Percentiles rank a stretch among this genome's conserved stretches.
Conservation (phyloP, 2,113 vertebrate species). For the Engystomops pustulosus region DNA sequence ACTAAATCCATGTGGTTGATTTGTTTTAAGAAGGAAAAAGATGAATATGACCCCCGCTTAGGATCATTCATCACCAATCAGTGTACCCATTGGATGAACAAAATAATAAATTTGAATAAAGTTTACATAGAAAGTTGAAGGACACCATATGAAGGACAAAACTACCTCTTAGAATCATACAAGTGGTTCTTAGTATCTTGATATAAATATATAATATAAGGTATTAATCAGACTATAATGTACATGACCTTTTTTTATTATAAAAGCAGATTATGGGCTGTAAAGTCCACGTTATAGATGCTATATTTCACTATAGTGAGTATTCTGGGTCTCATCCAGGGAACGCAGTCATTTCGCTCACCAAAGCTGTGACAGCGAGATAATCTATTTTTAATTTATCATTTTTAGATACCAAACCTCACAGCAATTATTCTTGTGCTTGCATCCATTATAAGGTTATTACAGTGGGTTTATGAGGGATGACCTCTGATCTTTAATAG, state of each 20-base stretch:
- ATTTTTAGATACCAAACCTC: conserved; percentile 16
- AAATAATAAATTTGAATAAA: too few relatives aligned
- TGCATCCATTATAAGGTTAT: not conserved
- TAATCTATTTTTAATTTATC: conserved; percentile 16
- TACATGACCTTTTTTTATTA: not conserved
- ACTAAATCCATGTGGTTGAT: too few relatives aligned
- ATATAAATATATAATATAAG: not conserved
- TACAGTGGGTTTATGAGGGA: not conserved
- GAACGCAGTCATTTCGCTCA: not conserved
- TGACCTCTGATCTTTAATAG: not conserved
- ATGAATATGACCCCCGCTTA: too few relatives aligned
- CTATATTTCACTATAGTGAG: not conserved
- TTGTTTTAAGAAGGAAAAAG: too few relatives aligned
- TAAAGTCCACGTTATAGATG: not conserved
- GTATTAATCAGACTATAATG: not conserved
- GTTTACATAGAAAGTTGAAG: too few relatives aligned
- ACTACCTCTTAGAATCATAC: not conserved
- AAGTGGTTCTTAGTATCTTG: not conserved
- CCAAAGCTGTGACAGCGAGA: not conserved
- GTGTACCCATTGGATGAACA: too few relatives aligned
- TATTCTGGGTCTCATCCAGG: not conserved
- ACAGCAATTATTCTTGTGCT: not conserved
- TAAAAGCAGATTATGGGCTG: not conserved
- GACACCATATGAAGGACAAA: too few relatives aligned
- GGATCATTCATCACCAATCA: too few relatives aligned